These are phyloP conservation scores for Aphodius sticticus DNA, from an alignment of 2,888 invertebrate species.

Conservation along the genomic window DNA sequence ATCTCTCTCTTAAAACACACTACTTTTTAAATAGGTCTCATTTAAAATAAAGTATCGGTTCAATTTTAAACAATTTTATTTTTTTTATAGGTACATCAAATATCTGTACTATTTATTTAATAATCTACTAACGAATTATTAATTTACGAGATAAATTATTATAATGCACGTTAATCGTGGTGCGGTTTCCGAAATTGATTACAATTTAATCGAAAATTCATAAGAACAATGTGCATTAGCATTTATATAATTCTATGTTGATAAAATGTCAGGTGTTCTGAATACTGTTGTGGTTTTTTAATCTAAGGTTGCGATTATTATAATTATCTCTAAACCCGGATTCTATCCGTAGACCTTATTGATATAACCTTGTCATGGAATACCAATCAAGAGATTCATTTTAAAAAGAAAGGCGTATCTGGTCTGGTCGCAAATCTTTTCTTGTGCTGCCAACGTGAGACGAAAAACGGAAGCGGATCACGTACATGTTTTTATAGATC, in stretches of 20 bases:
- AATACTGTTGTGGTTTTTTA: neutral
- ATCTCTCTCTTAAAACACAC: too few species aligned
- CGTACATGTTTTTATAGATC: too few species aligned
- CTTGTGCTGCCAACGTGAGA: neutral
- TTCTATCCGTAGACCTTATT: neutral
- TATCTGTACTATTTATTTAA: too few species aligned
- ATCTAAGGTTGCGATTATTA: conserved; percentile 4
- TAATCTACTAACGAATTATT: too few species aligned
- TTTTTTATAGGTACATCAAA: too few species aligned
- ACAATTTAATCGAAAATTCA: neutral
- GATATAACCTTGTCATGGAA: neutral
- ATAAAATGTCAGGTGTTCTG: conserved; percentile 4
- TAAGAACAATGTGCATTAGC: neutral
- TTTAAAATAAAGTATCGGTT: too few species aligned
- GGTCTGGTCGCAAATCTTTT: neutral
- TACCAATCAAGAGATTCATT: neutral
- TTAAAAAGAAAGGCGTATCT: conserved; percentile 4
- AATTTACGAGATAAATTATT: too few species aligned
- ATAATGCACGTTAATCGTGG: too few species aligned
- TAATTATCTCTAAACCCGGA: neutral
- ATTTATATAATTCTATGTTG: neutral
- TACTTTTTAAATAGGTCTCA: too few species aligned
- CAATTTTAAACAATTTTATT: too few species aligned
- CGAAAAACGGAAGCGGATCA: too few species aligned
- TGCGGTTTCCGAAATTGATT: too few species aligned